Evolutionary conservation across 2,113 vertebrate genomes (phyloP).

Genomic region (Varanus komodoensis): DNA sequence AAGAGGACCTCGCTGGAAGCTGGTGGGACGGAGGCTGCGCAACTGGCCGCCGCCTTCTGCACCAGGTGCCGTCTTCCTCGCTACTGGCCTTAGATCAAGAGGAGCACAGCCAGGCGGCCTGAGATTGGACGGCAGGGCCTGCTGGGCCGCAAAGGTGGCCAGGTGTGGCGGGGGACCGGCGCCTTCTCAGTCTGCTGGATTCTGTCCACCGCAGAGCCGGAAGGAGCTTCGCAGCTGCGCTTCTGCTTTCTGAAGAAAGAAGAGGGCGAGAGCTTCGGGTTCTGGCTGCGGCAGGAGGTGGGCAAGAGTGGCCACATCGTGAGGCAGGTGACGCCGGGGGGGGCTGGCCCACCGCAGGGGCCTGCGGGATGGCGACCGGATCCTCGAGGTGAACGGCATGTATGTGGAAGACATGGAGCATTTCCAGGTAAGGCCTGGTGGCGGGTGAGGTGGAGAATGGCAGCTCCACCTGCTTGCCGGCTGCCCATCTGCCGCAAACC

Average conservation of each 20-base stretch:
- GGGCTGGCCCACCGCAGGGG: slow-evolving; percentile 83
- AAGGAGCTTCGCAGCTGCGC: slow-evolving; percentile 67
- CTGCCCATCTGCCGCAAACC: background rate
- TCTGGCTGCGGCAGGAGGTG: slow-evolving; percentile 79
- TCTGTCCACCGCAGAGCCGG: slow-evolving; percentile 30
- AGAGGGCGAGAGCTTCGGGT: slow-evolving; percentile 80
- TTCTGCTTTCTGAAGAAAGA: slow-evolving; percentile 86
- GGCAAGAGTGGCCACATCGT: slow-evolving; percentile 81
- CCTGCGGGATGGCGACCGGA: slow-evolving; percentile 85
- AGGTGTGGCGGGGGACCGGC: background rate
- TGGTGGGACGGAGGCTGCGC: no score
- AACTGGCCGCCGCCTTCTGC: no score
- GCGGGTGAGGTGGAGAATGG: background rate
- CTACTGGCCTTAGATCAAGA: no score
- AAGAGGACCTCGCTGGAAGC: no score
- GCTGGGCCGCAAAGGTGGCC: background rate
- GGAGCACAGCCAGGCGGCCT: background rate
- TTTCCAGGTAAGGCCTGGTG: slow-evolving; percentile 74
- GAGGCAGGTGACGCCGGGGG: slow-evolving; percentile 74
- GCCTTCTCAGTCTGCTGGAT: background rate
- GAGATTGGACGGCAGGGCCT: background rate
- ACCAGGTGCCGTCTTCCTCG: no score
- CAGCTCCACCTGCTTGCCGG: background rate
- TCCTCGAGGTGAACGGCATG: slow-evolving; percentile 87
- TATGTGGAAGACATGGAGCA: slow-evolving; percentile 80